Base-by-base conservation (phyloP, 2,888 invertebrate species). In the Tribolium freemani region DNA sequence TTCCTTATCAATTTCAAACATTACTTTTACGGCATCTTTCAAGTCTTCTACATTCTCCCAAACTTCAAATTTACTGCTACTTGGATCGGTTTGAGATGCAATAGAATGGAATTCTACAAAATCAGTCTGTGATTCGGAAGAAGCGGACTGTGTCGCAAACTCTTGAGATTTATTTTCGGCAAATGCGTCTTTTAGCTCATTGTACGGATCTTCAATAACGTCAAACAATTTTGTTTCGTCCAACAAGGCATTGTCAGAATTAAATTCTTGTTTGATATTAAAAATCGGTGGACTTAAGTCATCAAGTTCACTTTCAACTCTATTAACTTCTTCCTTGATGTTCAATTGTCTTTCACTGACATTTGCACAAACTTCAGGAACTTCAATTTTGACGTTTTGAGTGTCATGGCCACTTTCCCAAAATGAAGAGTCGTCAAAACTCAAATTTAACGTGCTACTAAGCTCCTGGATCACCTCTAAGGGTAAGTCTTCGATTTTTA, bases 401-500 rank as follows among this genome's bases (percentile, higher is more conserved):
- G 26, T 45, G 16, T n/a, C 21, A 21, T n/a, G 1, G 5, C 3
- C 9, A 20, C n/a, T 45, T 21, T 60, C 4, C 46, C 2, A 46
- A 21, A 51, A 48, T 44, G 21, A 50, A n/a, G 30, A 44, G 44
- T 46, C 3, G n/a, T 69, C 54, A 58, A 58, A 76, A 70, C 80
- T 76, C 38, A 80, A 57, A 64, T 81, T 74, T 56, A 86, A 78
- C 13, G 82, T 83, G 56, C 75, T 77, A 26, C 82, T 83, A 10
- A 86, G 76, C 69, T 83, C 79, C 73, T 82, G 80, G 56, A 86
- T 85, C 11, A 85, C 73, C 75, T 84, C 83, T 46, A 76, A 72
- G 5, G 86, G 86, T 53, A 86, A 73, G 66, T 84, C 83, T 74
- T 86, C 84, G 67, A 86, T 79, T 79, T 84, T 82, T 51, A 86